A percentile compares a stretch with the other conserved stretches of the same genome.
These are phyloP conservation scores for Triplophysa bombifrons DNA, from an alignment of 2,797 vertebrate genomes.

Conservation along the genomic window DNA sequence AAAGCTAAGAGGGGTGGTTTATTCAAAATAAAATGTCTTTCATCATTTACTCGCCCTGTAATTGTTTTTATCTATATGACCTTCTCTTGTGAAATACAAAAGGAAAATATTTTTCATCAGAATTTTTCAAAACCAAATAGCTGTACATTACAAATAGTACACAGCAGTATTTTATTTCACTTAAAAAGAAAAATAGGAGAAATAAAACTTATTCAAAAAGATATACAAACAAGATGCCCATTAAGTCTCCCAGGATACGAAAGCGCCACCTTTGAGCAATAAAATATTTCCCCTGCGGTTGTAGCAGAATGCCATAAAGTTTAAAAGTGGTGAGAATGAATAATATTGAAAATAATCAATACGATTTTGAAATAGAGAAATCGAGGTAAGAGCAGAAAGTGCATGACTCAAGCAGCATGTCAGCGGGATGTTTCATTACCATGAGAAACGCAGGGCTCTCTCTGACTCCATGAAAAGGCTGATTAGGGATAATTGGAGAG, in stretches of 20 bases:
- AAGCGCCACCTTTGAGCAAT: not conserved
- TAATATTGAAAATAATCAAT: slow-evolving; percentile 18
- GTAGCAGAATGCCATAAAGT: slow-evolving; percentile 3
- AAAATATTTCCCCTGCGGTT: not conserved
- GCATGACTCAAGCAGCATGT: slow-evolving; percentile 9
- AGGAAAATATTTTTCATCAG: not conserved
- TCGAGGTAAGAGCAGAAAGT: not conserved
- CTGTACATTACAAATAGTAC: too few species aligned
- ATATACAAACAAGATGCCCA: not conserved
- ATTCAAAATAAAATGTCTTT: not conserved
- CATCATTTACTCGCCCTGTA: not conserved
- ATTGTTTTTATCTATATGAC: not conserved
- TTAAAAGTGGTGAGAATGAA: slow-evolving; percentile 13
- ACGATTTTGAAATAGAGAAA: slow-evolving; percentile 15
- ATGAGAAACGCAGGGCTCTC: not conserved
- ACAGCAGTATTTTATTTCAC: not conserved
- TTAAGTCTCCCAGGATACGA: too few species aligned
- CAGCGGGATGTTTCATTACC: slow-evolving; percentile 34
- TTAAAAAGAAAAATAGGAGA: not conserved
- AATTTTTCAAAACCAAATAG: not conserved
- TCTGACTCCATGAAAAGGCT: slow-evolving; percentile 29
- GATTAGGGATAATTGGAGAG: slow-evolving; percentile 47
- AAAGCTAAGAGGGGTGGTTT: not conserved
- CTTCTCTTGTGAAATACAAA: not conserved
- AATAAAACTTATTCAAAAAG: not conserved